Conservation (phyloP, 2,113 vertebrate species). For the Elephas maximus region DNA sequence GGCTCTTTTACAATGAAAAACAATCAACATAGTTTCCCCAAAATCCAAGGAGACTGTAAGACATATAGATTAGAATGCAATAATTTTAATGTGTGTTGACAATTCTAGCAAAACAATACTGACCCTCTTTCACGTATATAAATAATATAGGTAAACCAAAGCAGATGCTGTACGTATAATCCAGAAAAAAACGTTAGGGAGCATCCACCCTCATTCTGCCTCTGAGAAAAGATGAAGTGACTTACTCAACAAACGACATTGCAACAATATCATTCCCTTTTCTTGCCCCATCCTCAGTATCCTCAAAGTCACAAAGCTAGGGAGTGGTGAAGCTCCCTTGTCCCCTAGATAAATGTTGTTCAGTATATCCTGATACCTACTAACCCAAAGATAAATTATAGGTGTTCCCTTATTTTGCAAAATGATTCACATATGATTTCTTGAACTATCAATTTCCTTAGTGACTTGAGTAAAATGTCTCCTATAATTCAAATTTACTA, state of each 20-base stretch:
- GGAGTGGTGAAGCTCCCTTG: not conserved
- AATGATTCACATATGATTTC: not conserved
- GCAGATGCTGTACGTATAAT: not conserved
- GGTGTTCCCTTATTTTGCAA: not conserved
- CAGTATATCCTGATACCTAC: not conserved
- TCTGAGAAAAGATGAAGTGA: not conserved
- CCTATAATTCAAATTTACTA: not conserved
- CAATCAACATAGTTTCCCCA: constrained; percentile 22
- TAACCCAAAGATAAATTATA: not conserved
- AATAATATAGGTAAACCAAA: constrained; percentile 27
- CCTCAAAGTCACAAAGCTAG: not conserved
- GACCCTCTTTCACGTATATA: not conserved
- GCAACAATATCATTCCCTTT: not conserved
- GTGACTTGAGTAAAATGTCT: not conserved
- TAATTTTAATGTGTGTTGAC: constrained; percentile 57
- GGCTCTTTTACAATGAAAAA: constrained; percentile 62
- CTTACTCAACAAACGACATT: not conserved
- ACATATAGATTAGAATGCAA: not conserved
- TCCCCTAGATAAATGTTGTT: not conserved
- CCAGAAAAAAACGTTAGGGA: not conserved
- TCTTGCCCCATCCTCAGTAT: not conserved
- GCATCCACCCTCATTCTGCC: too few species aligned
- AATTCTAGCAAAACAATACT: not conserved
- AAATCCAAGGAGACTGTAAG: constrained; percentile 44
- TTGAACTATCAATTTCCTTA: not conserved